A percentile compares a stretch with the other conserved stretches of the same genome.
phyloP scores from a whole-genome alignment of 2,113 vertebrate genomes.

The Sander lucioperca region DNA sequence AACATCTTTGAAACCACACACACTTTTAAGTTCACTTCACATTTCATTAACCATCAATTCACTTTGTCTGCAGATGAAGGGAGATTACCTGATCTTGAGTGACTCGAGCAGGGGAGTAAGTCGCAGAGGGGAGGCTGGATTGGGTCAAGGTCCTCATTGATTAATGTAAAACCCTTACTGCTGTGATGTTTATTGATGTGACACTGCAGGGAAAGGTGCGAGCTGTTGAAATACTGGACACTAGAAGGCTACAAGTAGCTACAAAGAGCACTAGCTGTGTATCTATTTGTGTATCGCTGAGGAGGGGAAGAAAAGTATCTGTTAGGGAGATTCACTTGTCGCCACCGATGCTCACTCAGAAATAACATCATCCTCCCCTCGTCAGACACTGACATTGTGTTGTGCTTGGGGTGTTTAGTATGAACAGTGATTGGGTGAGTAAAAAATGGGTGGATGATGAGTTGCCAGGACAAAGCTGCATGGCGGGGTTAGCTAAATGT shows the following conservation, averaged over 20 bases:
- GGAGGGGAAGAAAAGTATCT: neutral
- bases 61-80: slow-evolving; percentile 9
- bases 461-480: slow-evolving; percentile 34
- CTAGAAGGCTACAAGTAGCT: neutral
- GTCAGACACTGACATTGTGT: slow-evolving; percentile 4
- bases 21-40: neutral
- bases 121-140: slow-evolving; percentile 17
- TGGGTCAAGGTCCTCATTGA: slow-evolving; percentile 59
- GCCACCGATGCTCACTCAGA: slow-evolving; percentile 14
- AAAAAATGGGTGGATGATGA: slow-evolving; percentile 33
- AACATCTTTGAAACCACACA: slow-evolving; percentile 9
- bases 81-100: slow-evolving; percentile 14
- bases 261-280: slow-evolving; percentile 5
- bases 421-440: slow-evolving; percentile 27
- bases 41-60: slow-evolving; percentile 5
- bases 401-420: slow-evolving; percentile 1
- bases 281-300: neutral
- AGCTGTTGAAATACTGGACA: slow-evolving; percentile 14
- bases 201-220: slow-evolving; percentile 49
- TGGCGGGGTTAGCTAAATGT: neutral
- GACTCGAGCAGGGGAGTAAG: slow-evolving; percentile 11
- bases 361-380: neutral
- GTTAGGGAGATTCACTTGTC: neutral
- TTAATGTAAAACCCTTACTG: slow-evolving; percentile 66
- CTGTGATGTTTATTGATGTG: slow-evolving; percentile 66